Evolutionary conservation across 2,888 invertebrate species (phyloP).

Genomic region (Alviniconcha strummeri): DNA sequence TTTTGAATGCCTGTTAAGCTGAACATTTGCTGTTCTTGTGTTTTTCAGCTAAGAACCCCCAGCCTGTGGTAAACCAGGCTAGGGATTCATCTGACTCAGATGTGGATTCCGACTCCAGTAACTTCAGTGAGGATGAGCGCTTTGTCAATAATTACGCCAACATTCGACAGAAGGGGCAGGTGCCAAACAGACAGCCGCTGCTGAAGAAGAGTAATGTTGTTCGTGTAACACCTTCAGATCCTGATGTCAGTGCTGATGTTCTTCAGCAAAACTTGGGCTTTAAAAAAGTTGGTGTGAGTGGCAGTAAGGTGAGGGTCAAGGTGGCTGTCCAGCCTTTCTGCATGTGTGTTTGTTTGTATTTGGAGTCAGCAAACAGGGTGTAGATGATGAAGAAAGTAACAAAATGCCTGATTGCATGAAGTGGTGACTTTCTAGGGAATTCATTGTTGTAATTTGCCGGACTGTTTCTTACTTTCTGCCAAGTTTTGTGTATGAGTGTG

Average conservation of each 20-base stretch:
- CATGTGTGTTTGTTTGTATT: not conserved
- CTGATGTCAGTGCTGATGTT: conserved; percentile 16
- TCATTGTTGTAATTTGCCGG: too few species aligned
- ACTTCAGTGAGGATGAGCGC: conserved; percentile 51
- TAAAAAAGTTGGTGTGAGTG: conserved; percentile 30
- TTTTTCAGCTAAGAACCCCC: conserved; percentile 42
- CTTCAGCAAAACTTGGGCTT: conserved; percentile 27
- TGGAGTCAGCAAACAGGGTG: not conserved
- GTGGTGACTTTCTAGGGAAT: too few species aligned
- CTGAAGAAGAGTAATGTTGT: not conserved
- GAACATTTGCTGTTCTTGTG: too few species aligned
- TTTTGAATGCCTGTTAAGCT: too few species aligned
- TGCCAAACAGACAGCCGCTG: too few species aligned
- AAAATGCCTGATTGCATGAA: too few species aligned
- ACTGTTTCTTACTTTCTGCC: too few species aligned
- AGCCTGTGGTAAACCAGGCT: conserved; percentile 25
- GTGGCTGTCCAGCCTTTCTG: not conserved
- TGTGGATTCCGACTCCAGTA: conserved; percentile 40
- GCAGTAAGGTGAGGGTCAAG: conserved; percentile 17
- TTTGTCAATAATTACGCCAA: conserved; percentile 45
- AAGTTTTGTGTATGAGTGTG: too few species aligned
- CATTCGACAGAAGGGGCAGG: not conserved
- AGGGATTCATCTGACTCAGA: conserved; percentile 33
- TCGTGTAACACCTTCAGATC: not conserved
- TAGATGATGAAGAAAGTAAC: too few species aligned